Evolutionary conservation across 2,797 vertebrate genomes (phyloP).

Genomic region (Pachyuromys duprasi): DNA sequence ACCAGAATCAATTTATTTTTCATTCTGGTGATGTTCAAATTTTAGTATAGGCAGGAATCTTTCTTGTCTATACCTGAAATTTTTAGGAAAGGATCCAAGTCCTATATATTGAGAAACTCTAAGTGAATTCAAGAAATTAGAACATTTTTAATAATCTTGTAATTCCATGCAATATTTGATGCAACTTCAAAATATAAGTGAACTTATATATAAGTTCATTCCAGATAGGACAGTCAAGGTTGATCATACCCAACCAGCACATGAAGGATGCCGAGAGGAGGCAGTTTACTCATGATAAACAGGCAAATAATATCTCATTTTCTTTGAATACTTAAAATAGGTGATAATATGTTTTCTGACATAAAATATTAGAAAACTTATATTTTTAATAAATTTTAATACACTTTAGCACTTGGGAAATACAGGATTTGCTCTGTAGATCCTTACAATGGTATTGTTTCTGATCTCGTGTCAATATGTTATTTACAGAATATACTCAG

Average conservation of each 20-base stretch:
- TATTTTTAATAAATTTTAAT: not conserved
- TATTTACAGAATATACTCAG: not conserved
- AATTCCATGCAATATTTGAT: not conserved
- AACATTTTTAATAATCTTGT: not conserved
- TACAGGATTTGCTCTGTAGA: not conserved
- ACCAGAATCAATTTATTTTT: slow-evolving; percentile 26
- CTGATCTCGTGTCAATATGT: not conserved
- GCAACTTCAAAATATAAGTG: not conserved
- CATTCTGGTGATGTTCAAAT: not conserved
- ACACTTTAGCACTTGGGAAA: not conserved
- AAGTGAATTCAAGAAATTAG: not conserved
- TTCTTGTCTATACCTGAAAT: not conserved
- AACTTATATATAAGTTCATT: not conserved
- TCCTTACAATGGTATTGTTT: not conserved
- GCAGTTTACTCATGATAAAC: not conserved
- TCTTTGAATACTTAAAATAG: not conserved
- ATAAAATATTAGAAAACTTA: not conserved
- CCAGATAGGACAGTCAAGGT: not conserved
- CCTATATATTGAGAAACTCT: not conserved
- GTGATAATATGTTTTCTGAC: not conserved
- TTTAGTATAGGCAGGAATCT: not conserved
- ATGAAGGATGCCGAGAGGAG: not conserved
- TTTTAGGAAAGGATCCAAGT: not conserved
- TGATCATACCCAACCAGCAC: not conserved
- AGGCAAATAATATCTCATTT: not conserved